phyloP scores from a whole-genome alignment of 2,888 invertebrate species.

The Drosophila seclusa region DNA sequence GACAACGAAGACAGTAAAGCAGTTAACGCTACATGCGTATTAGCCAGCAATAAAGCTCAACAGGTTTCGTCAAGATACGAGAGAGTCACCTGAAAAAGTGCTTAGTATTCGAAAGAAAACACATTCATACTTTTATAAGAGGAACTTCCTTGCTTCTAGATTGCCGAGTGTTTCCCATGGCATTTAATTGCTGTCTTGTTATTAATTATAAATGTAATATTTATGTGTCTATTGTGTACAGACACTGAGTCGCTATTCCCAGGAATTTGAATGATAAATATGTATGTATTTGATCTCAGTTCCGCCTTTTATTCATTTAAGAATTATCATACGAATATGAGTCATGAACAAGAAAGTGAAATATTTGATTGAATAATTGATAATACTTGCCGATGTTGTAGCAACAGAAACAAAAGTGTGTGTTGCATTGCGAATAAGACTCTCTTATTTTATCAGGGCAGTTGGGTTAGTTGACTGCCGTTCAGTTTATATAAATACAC shows the following conservation, averaged over 20 bases:
- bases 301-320: slow-evolving; percentile 54
- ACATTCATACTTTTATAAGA: not conserved
- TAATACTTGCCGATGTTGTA: not conserved
- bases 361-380: slow-evolving; percentile 8
- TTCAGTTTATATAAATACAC: slow-evolving; percentile 4
- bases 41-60: slow-evolving; percentile 23
- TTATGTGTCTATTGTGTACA: slow-evolving; percentile 18
- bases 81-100: slow-evolving; percentile 2
- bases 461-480: slow-evolving; percentile 26
- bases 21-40: slow-evolving; percentile 23
- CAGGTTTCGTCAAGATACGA: slow-evolving; percentile 22
- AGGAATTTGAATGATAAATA: slow-evolving; percentile 18
- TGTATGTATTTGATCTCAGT: slow-evolving; percentile 40
- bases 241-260: slow-evolving; percentile 2
- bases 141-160: slow-evolving; percentile 6
- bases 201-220: slow-evolving; percentile 3
- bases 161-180: slow-evolving; percentile 24
- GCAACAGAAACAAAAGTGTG: not conserved
- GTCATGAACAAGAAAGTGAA: slow-evolving; percentile 42
- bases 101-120: slow-evolving; percentile 3
- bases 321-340: slow-evolving; percentile 34
- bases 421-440: not conserved
- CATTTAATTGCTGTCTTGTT: slow-evolving; percentile 7
- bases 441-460: slow-evolving; percentile 51
- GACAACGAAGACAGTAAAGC: slow-evolving; percentile 24